Evolutionary conservation across 2,888 invertebrate species (phyloP), one percentile per base, ranked within the genome.

Genomic region (Elgonia sp.): DNA sequence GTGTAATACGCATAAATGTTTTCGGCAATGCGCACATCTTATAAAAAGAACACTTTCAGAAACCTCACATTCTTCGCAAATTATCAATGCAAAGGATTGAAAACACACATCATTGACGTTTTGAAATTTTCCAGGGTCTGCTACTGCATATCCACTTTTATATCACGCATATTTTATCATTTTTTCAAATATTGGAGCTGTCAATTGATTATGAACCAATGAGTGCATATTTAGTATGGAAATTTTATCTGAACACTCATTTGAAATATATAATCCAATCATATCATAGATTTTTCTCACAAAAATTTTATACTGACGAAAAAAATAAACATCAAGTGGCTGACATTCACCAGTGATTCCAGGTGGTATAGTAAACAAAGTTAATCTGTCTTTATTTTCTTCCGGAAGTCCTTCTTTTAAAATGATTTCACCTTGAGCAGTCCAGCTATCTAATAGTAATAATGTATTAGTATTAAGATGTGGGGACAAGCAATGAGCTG

Each of bases 311-410:
- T 57, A 73, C 16, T 57, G 73, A 20, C 73, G 73, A 50, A 73
- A 75, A 62, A 75, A 75, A 29, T 75, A 75, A 3, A 75, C 75
- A 21, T 75, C 75, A 29, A 62, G 55, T 8, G 75, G 75, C 62
- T 75, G 75, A 62, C 75, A 62, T 8, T 73, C 73, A 14, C 73
- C 40, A 14, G 57, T 57, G 12, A 57, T 73, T 6, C 57, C 53
- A 53, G 70, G 70, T 29, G 70, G 70, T 12, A 70, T 70, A 3
- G 37, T 53, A 29, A 29, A 37, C 16, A 70, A 50, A 37, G 21
- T 14, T 18, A 70, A 53, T n/a, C 18, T 50, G 7, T 53, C 20
- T 29, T 55, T 16, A n/a, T 29, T 16, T 53, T 40, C 42, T 12
- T 50, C 18, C 20, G 18, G 5, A n/a, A 42, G 7, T 42, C n/a